Evolutionary conservation across 2,113 vertebrate genomes (phyloP), one percentile per base, ranked within the genome.

Genomic region (Cariama cristata): DNA sequence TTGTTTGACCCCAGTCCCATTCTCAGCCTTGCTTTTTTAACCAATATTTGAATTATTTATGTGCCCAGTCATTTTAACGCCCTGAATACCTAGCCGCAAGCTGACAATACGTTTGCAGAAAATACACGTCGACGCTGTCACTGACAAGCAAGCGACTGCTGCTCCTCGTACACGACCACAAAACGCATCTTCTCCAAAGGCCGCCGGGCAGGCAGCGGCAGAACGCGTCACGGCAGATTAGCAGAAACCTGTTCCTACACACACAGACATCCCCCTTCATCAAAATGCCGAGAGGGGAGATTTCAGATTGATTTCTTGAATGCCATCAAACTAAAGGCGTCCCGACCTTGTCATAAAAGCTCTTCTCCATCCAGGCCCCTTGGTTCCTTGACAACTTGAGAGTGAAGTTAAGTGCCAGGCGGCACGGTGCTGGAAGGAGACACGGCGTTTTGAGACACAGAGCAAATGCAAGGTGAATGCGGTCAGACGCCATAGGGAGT

Each of bases 381-480:
- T 6, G 5, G 26, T 68, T 91, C 81, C 14, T 62, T 47, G 85
- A 44, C 24, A 40, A 19, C n/a, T 69, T 45, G 3, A 30, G 49
- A 86, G n/a, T 4, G 20, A 84, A 86, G 84, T 80, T 45, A 75
- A 88, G 40, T 1, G 4, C 22, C 72, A 49, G 79, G 53, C 2
- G 0, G 63, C 52, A 53, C 1, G 1, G 47, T 17, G 18, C 14
- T 7, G 63, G 67, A 82, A 81, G 56, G 30, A 59, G 32, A 33
- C 5, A 2, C 0, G 0, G 27, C 8, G 11, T 47, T 60, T 32
- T 0, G 0, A 52, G 62, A 44, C 2, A 2, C 56, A 53, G 33
- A 89, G 79, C 76, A 68, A 95, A 63, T 1, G 26, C 38, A 74
- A 74, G 50, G 55, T 81, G 83, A 81, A 63, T 8, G 24, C 38